These are phyloP conservation scores for Panurus biarmicus DNA, from an alignment of 2,113 vertebrate species.

Conservation along the genomic window DNA sequence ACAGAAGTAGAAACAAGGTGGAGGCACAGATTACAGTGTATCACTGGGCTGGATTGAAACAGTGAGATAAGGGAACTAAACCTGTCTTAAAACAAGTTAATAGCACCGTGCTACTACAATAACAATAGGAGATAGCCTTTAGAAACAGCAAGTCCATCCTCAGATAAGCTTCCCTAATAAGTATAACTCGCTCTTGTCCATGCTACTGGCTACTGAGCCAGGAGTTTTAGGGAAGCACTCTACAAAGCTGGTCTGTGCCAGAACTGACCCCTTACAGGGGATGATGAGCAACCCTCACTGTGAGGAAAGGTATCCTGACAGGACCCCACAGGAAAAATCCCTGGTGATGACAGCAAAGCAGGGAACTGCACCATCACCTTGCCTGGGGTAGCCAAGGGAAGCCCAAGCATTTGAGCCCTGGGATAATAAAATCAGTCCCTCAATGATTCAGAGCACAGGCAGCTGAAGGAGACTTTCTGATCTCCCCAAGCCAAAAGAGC, in stretches of 20 bases:
- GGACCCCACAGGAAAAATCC: not conserved
- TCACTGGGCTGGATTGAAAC: not conserved
- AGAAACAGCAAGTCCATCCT: not conserved
- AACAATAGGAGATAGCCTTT: not conserved
- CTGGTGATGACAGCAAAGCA: not conserved
- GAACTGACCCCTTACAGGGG: not conserved
- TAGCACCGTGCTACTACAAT: not conserved
- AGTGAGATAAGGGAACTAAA: not conserved
- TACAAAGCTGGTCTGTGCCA: not conserved
- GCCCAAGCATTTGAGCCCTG: not conserved
- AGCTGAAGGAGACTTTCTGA: not conserved
- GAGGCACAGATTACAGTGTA: not conserved
- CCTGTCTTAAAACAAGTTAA: not conserved
- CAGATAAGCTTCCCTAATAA: not conserved
- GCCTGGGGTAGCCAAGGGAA: not conserved
- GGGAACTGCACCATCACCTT: not conserved
- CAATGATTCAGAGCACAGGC: not conserved
- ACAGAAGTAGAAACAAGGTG: not conserved
- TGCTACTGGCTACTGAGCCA: not conserved
- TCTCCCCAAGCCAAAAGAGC: not conserved
- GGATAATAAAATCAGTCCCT: not conserved
- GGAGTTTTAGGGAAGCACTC: not conserved
- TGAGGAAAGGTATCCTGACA: not conserved
- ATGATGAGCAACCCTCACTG: rapidly evolving
- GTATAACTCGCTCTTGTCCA: not conserved